A percentile compares a stretch with the other conserved stretches of the same genome.
Evolutionary conservation across 1,140 invertebrate genomes (phyloP).

Genomic region (Conus betulinus): DNA sequence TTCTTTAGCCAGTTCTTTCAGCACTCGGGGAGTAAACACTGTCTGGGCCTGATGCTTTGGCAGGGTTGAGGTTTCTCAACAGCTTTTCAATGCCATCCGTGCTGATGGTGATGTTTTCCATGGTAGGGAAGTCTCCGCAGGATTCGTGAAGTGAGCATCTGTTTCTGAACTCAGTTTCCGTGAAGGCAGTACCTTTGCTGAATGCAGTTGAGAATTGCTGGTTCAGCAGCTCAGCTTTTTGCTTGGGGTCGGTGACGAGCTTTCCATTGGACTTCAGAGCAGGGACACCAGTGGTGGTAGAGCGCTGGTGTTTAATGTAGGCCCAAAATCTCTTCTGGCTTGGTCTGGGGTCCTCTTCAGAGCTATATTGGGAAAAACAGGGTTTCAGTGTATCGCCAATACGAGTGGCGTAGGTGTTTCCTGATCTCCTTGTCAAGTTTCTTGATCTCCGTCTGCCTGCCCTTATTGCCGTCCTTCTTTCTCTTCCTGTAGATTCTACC

Average conservation of each 20-base stretch:
- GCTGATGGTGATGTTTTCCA: neutral
- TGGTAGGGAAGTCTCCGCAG: neutral
- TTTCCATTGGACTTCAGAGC: conserved; percentile 28
- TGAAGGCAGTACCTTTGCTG: neutral
- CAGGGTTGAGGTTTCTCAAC: neutral
- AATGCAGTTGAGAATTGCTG: neutral
- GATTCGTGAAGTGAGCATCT: neutral
- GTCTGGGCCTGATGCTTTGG: neutral
- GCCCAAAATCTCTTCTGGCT: conserved; percentile 35
- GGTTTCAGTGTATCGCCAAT: neutral
- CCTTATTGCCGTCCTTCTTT: neutral
- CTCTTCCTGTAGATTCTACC: neutral
- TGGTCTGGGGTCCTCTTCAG: neutral
- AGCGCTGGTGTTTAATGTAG: conserved; percentile 23
- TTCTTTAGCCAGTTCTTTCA: no score
- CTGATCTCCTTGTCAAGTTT: neutral
- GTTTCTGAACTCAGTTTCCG: neutral
- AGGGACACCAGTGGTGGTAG: conserved; percentile 21
- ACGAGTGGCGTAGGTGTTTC: neutral
- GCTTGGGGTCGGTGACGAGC: conserved; percentile 21
- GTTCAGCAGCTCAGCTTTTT: conserved; percentile 20
- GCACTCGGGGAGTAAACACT: no score
- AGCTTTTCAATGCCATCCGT: neutral
- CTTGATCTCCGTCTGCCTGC: neutral
- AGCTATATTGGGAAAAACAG: neutral